Evolutionary conservation across 2,888 invertebrate species (phyloP).

Genomic region (Drosophila setosimentum): DNA sequence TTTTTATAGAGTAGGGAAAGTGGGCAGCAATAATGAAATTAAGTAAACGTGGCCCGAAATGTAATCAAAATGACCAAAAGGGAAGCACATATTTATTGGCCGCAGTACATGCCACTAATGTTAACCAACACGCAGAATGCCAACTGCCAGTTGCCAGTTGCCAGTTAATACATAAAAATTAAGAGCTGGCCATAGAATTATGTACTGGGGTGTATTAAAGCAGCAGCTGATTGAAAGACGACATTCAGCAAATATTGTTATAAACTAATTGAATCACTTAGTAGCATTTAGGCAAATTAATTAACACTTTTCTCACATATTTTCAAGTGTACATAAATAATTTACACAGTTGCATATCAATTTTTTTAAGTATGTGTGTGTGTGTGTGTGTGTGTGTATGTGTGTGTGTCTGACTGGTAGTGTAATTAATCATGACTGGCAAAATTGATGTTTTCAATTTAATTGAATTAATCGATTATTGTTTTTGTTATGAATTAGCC

Average conservation of each 20-base stretch:
- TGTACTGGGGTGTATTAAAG: constrained; percentile 9
- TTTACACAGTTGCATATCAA: constrained; percentile 29
- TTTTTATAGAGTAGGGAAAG: constrained; percentile 12
- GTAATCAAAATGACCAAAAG: constrained; percentile 56
- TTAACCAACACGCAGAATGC: constrained; percentile 59
- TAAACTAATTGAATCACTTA: constrained; percentile 29
- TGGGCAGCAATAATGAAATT: constrained; percentile 76
- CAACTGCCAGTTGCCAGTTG: constrained; percentile 23
- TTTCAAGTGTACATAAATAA: constrained; percentile 9
- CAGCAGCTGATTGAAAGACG: constrained; percentile 29
- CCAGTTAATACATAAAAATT: constrained; percentile 37
- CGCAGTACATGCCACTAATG: constrained; percentile 70
- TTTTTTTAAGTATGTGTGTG: not conserved
- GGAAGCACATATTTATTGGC: constrained; percentile 75
- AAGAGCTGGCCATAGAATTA: not conserved
- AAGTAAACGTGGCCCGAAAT: constrained; percentile 73
- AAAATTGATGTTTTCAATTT: constrained; percentile 46
- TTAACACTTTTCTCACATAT: not conserved
- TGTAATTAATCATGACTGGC: constrained; percentile 64
- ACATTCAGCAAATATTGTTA: constrained; percentile 8
- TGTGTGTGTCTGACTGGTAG: not conserved
- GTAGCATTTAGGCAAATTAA: constrained; percentile 15
- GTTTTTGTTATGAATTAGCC: constrained; percentile 28
- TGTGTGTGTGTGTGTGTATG: not conserved
- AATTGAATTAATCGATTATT: constrained; percentile 65